Evolutionary conservation across 2,888 invertebrate genomes (phyloP).

Genomic region (Tipula unca): DNA sequence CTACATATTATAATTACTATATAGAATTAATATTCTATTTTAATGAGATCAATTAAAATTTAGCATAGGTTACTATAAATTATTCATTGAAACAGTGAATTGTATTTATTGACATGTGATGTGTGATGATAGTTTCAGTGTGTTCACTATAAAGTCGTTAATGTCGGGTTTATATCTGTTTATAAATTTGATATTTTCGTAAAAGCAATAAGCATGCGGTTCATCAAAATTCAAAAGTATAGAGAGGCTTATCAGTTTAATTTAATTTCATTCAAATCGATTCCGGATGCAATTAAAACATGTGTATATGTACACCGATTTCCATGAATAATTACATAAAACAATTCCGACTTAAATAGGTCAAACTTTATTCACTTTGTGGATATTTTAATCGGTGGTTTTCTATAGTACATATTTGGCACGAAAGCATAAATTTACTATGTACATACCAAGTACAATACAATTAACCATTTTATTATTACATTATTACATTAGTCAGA

Average conservation of each 20-base stretch:
- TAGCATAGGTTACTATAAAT: background rate
- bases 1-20: background rate
- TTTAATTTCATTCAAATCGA: background rate
- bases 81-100: background rate
- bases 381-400: background rate
- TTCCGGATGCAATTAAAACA: background rate
- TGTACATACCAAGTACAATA: background rate
- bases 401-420: background rate
- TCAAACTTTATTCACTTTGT: background rate
- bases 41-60: conserved; percentile 21
- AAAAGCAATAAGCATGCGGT: too few relatives aligned
- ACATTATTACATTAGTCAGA: background rate
- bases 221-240: background rate
- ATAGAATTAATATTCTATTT: background rate
- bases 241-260: background rate
- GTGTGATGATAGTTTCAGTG: too few relatives aligned
- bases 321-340: background rate
- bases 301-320: background rate
- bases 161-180: too few relatives aligned
- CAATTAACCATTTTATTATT: background rate
- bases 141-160: too few relatives aligned
- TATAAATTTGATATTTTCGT: too few relatives aligned
- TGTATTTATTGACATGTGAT: background rate
- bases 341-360: background rate
- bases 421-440: background rate